Evolutionary conservation across 2,113 vertebrate species (phyloP), one percentile per base, ranked within the genome.

Genomic region (Barnardius zonarius): DNA sequence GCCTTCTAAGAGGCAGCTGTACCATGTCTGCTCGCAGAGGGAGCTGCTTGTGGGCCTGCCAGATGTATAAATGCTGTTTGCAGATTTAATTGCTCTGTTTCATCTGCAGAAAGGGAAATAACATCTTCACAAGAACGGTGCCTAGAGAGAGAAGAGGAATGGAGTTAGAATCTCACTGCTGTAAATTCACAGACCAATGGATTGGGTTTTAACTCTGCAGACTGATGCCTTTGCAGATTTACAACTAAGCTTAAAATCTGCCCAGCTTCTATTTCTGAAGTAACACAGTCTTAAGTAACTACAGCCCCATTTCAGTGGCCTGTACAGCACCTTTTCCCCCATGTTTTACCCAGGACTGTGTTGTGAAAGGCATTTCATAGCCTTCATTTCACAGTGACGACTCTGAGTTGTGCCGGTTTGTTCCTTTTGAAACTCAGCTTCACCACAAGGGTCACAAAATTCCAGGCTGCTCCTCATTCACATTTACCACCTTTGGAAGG

Each of bases 341-440:
- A 2, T 46, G 48, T 76, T 87, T 76, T 82, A 10, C 39, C 73
- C 18, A 13, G 16, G 44, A 41, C 49, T 24, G 20, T 14, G 51
- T 7, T 31, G 30, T 39, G 15, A 11, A 9, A 41, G 4, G 1
- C 51, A 17, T 82, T 82, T 68, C 68, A 4, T 44, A 44, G 18
- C 61, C 39, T 41, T 57, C 22, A 5, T 75, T 74, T 82, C 88
- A 49, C 54, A 22, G 6, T 5, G 5, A 16, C 3, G 5, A 2
- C 73, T 86, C 86, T 0, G 0, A 41, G 37, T 20, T 48, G 7
- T 0, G 1, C 22, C 2, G 0, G 12, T 54, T 31, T 70, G 8
- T 33, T 77, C 68, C 41, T 83, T 52, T 44, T 10, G 27, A 82
- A 77, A 11, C 23, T 44, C 44, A 3, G 1, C 80, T 57, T 30